Percentiles rank a stretch among this genome's conserved stretches.
Evolutionary conservation across 2,797 vertebrate species (phyloP).

Genomic region (Ceyx erithaca): DNA sequence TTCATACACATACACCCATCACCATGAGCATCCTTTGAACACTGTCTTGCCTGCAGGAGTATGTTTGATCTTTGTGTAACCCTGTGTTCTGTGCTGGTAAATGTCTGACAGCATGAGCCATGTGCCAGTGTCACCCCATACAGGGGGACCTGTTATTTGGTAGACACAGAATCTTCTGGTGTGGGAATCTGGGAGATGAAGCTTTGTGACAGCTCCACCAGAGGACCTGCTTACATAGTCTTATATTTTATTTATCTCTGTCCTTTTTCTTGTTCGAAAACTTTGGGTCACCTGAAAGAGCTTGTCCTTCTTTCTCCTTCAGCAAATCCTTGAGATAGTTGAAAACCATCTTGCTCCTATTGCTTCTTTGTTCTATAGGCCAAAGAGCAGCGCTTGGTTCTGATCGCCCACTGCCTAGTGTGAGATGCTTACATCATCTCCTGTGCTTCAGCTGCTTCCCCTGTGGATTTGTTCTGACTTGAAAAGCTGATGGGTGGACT

Average conservation of each 20-base stretch:
- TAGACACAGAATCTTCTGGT: background rate
- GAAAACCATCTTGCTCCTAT: background rate
- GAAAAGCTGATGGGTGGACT: background rate
- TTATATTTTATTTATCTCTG: background rate
- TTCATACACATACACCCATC: background rate
- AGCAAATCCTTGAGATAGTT: background rate
- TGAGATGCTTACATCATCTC: slow-evolving; percentile 24
- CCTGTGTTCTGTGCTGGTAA: background rate
- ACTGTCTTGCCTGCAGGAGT: background rate
- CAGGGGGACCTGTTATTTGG: background rate
- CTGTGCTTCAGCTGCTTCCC: slow-evolving; percentile 10
- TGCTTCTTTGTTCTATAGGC: background rate
- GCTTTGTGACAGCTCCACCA: fast-evolving
- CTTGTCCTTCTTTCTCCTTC: background rate
- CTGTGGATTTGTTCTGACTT: slow-evolving; percentile 27
- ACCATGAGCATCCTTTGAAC: background rate
- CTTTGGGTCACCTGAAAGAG: background rate
- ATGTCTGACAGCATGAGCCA: fast-evolving
- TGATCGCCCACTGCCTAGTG: background rate
- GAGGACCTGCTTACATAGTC: background rate
- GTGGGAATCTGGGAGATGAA: background rate
- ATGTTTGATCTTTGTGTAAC: background rate
- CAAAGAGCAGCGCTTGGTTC: background rate
- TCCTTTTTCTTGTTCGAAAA: background rate
- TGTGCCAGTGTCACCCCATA: fast-evolving